Evolutionary conservation across 2,797 vertebrate genomes (phyloP).

Genomic region (Poeciliopsis turneri): DNA sequence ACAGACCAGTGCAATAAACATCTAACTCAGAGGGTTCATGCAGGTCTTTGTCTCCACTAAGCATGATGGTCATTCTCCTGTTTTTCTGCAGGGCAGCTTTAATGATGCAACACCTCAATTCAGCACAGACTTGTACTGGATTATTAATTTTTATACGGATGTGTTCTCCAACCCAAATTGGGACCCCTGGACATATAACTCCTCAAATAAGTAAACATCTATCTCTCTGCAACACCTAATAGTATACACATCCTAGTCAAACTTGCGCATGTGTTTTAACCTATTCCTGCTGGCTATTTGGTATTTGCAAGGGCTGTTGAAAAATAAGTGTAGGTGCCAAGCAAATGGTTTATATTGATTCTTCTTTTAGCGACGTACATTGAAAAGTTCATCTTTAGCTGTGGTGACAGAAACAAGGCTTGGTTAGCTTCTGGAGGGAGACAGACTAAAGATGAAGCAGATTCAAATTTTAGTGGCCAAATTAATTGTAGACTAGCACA

Average conservation of each 20-base stretch:
- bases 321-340: constrained; percentile 59
- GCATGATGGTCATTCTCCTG: constrained; percentile 17
- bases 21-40: constrained; percentile 7
- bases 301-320: constrained; percentile 55
- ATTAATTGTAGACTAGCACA: neutral
- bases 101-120: constrained; percentile 54
- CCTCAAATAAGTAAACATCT: constrained; percentile 62
- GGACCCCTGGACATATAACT: constrained; percentile 67
- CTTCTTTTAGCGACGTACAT: constrained; percentile 45
- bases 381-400: constrained; percentile 52
- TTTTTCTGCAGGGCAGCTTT: constrained; percentile 34
- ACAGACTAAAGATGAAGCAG: constrained; percentile 15
- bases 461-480: constrained; percentile 44
- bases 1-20: constrained; percentile 40
- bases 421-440: constrained; percentile 38
- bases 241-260: constrained; percentile 52
- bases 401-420: constrained; percentile 46
- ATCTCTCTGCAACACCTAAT: constrained; percentile 66
- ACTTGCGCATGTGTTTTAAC: constrained; percentile 46
- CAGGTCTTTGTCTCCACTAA: constrained; percentile 11
- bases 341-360: constrained; percentile 69
- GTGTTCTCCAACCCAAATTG: constrained; percentile 64
- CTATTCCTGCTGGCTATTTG: constrained; percentile 58
- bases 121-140: constrained; percentile 53
- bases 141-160: constrained; percentile 75